These are phyloP conservation scores for Ophioninae sp. DNA, from an alignment of 2,888 invertebrate species.

Conservation along the genomic window DNA sequence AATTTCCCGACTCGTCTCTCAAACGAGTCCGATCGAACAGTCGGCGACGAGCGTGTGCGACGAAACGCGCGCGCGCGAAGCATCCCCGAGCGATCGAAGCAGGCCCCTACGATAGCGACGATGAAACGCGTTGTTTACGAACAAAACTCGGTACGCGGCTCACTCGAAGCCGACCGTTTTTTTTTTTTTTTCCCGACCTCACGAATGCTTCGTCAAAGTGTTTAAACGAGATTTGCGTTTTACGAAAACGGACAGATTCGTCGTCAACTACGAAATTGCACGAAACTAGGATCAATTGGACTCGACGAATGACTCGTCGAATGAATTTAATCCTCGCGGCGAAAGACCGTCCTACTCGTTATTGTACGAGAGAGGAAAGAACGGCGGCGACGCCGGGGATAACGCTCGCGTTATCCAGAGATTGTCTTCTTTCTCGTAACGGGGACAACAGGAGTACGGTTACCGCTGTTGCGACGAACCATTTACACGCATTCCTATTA, in stretches of 20 bases:
- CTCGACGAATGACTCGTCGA: conserved; percentile 45
- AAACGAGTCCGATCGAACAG: conserved; percentile 43
- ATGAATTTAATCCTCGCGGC: conserved; percentile 63
- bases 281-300: conserved; percentile 7
- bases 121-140: conserved; percentile 58
- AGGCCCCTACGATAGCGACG: conserved; percentile 78
- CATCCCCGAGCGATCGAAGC: conserved; percentile 66
- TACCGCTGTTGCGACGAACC: conserved; percentile 75
- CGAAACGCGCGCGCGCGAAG: conserved; percentile 37
- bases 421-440: conserved; percentile 76
- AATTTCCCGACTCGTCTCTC: conserved; percentile 42
- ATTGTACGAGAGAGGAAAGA: conserved; percentile 68
- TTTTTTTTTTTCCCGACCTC: background rate
- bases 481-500: conserved; percentile 80
- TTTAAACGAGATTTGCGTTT: background rate
- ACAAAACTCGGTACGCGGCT: conserved; percentile 58
- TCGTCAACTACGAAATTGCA: background rate
- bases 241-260: background rate
- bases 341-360: conserved; percentile 65
- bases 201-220: background rate
- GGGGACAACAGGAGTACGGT: conserved; percentile 67
- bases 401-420: conserved; percentile 78
- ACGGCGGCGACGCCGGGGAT: conserved; percentile 72
- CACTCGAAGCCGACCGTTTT: conserved; percentile 70
- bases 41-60: conserved; percentile 58